Evolutionary conservation across 1,140 invertebrate genomes (phyloP), one percentile per base, ranked within the genome.

Genomic region (Hermetia illucens): DNA sequence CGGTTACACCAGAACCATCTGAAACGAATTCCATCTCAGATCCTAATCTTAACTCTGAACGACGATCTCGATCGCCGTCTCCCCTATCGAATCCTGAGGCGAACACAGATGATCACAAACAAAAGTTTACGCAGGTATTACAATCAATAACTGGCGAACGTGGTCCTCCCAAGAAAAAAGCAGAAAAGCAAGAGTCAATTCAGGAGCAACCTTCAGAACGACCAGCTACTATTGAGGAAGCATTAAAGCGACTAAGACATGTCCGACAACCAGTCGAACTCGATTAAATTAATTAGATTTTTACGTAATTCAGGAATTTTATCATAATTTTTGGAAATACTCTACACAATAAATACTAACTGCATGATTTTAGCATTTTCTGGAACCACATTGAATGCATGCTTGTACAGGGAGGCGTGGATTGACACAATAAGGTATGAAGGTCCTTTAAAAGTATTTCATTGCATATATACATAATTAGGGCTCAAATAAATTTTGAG

Each of bases 361-460:
- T 25, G n/a, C 24, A 25, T 25, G 6, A 25, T 25, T 25, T 25
- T 34, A 3, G 36, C 24, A 19, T 43, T 36, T 4, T 19, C 30
- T 3, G 37, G 45, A 39, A 48, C 50, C 37, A 49, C 53, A 42
- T 54, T 51, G 34, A 38, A 38, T 41, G 43, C 49, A 35, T 41
- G 45, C 17, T 35, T 44, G 36, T 42, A 45, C 38, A 35, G 39
- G 25, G 38, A 43, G 39, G 39, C 37, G 13, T 39, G 17, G 31
- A 34, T 22, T 31, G 2, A n/a, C 24, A 46, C 36, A 3, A 32
- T 40, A 34, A 44, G 8, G 25, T 8, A 8, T 8, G n/a, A n/a
- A n/a, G n/a, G n/a, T n/a, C n/a, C n/a, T n/a, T n/a, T n/a, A n/a
- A n/a, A n/a, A n/a, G n/a, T n/a, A n/a, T n/a, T n/a, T n/a, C n/a